Conservation (phyloP, 2,888 invertebrate species). For the Ormyrus rosae region DNA sequence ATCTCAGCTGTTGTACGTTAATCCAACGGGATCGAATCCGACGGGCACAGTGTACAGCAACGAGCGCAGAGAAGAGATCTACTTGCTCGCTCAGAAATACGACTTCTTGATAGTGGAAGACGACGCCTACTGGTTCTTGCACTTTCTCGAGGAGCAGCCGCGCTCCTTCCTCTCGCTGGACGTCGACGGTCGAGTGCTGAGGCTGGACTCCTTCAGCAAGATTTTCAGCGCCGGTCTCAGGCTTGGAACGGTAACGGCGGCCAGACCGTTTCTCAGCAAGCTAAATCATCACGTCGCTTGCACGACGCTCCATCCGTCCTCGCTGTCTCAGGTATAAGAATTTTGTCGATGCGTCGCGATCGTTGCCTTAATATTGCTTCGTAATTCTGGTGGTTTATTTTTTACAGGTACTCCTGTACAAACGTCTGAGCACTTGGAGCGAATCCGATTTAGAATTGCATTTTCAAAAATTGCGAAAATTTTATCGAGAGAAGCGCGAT, state of each 20-base stretch:
- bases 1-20: slow-evolving; percentile 82
- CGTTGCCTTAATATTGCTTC: not conserved
- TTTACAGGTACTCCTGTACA: slow-evolving; percentile 58
- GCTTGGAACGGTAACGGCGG: slow-evolving; percentile 85
- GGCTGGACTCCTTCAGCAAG: slow-evolving; percentile 88
- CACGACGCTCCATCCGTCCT: slow-evolving; percentile 80
- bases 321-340: slow-evolving; percentile 80
- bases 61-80: slow-evolving; percentile 81
- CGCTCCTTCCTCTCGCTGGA: slow-evolving; percentile 85
- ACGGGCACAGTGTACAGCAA: slow-evolving; percentile 83
- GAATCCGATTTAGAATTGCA: slow-evolving; percentile 79
- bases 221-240: slow-evolving; percentile 84
- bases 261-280: slow-evolving; percentile 79
- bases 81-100: slow-evolving; percentile 84
- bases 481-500: slow-evolving; percentile 82
- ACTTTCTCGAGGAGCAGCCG: slow-evolving; percentile 80
- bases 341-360: not conserved
- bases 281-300: slow-evolving; percentile 83
- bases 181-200: slow-evolving; percentile 84
- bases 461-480: slow-evolving; percentile 78
- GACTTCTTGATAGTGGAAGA: slow-evolving; percentile 88
- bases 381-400: not conserved
- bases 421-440: slow-evolving; percentile 79
- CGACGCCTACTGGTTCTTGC: slow-evolving; percentile 87
- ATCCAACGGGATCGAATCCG: slow-evolving; percentile 88